Percentiles rank a stretch among this genome's conserved stretches.
Conservation (phyloP, 2,797 vertebrate genomes). For the Sebastes trivittatus region DNA sequence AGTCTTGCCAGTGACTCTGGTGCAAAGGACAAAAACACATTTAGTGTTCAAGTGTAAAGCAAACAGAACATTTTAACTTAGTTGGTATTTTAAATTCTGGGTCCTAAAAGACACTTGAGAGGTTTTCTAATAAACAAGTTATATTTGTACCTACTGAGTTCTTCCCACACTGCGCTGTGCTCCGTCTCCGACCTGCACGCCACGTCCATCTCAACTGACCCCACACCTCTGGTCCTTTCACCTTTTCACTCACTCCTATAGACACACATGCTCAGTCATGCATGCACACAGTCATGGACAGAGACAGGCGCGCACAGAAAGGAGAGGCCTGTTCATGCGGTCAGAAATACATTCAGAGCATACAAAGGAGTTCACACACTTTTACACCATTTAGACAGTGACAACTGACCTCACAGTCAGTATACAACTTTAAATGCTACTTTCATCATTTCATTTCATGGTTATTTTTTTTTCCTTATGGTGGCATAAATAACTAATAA, state of each 20-base stretch:
- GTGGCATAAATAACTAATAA: background rate
- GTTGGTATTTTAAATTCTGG: background rate
- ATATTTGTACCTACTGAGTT: constrained; percentile 16
- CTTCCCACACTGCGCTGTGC: background rate
- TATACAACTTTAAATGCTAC: background rate
- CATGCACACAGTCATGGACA: constrained; percentile 45
- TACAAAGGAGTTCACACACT: constrained; percentile 27
- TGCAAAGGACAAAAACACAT: constrained; percentile 13
- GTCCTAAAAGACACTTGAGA: background rate
- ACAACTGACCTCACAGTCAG: background rate
- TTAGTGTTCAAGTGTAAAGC: background rate
- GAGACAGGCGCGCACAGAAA: background rate
- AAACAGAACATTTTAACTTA: background rate
- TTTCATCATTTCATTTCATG: background rate
- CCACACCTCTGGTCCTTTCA: constrained; percentile 35
- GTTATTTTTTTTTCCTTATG: background rate
- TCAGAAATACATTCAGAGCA: constrained; percentile 27
- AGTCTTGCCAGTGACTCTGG: constrained; percentile 1
- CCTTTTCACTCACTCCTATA: constrained; percentile 41
- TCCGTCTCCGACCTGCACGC: constrained; percentile 1
- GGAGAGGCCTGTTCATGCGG: constrained; percentile 32
- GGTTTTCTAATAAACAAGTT: background rate
- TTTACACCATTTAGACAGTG: background rate
- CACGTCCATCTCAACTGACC: constrained; percentile 51
- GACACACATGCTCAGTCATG: constrained; percentile 59